Conservation (phyloP, 2,797 vertebrate genomes). For the Phylloscopus collybita region DNA sequence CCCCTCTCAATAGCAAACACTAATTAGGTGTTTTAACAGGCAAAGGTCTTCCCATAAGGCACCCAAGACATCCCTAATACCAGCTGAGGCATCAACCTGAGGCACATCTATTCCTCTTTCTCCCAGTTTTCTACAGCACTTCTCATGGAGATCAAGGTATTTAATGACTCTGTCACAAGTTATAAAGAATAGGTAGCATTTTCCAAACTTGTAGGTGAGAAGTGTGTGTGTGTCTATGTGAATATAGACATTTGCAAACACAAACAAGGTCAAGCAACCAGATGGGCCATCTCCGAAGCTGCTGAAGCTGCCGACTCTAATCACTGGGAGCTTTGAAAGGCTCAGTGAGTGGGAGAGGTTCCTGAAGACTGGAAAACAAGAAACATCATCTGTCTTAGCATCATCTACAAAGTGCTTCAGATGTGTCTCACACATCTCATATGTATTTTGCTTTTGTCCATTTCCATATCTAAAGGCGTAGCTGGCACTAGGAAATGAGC, state of each 20-base stretch:
- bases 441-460: neutral
- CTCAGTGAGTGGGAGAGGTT: neutral
- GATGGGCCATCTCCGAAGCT: neutral
- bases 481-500: neutral
- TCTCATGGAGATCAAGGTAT: neutral
- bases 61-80: neutral
- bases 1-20: neutral
- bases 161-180: neutral
- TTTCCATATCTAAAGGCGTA: neutral
- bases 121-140: neutral
- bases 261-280: neutral
- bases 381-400: neutral
- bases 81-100: neutral
- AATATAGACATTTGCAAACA: neutral
- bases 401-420: neutral
- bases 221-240: neutral
- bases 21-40: neutral
- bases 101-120: neutral
- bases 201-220: neutral
- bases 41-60: neutral
- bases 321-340: neutral
- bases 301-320: neutral
- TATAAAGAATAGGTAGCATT: neutral
- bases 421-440: neutral
- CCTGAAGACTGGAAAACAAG: neutral